Conservation (phyloP, 2,797 vertebrate genomes). For the Girardinus metallicus region DNA sequence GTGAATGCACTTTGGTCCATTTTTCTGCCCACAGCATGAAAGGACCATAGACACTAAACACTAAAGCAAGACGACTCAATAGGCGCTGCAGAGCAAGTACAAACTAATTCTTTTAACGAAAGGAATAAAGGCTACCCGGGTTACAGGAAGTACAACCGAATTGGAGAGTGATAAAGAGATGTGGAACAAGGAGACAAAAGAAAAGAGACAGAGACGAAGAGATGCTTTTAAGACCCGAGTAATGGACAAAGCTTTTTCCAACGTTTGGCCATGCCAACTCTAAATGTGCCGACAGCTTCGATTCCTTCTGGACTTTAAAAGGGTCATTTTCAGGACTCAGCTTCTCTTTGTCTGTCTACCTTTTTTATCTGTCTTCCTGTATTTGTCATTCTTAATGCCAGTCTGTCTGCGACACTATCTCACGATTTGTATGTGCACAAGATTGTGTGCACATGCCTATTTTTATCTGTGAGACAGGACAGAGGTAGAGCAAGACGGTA, state of each 20-base stretch:
- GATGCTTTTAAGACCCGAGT: conserved; percentile 47
- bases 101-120: conserved; percentile 75
- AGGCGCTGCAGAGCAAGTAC: conserved; percentile 68
- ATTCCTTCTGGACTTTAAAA: conserved; percentile 55
- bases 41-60: conserved; percentile 67
- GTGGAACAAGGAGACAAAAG: conserved; percentile 27
- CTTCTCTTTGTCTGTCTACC: conserved; percentile 41
- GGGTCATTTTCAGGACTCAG: conserved; percentile 51
- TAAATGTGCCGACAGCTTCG: conserved; percentile 46
- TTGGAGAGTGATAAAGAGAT: conserved; percentile 64
- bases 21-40: conserved; percentile 65
- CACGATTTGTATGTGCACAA: conserved; percentile 63
- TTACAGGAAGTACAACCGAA: conserved; percentile 82
- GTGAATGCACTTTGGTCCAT: conserved; percentile 53
- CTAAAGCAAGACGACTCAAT: conserved; percentile 67
- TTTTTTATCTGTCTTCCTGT: conserved; percentile 57
- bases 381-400: conserved; percentile 58
- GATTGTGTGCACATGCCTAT: conserved; percentile 34
- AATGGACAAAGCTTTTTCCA: conserved; percentile 54
- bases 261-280: conserved; percentile 52
- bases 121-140: conserved; percentile 74
- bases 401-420: conserved; percentile 55
- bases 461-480: conserved; percentile 34
- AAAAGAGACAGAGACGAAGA: conserved; percentile 51
- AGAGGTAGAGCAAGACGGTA: conserved; percentile 34